Percentiles rank a stretch among this genome's conserved stretches.
Evolutionary conservation across 2,113 vertebrate species (phyloP).

Genomic region (Argyrosomus japonicus): DNA sequence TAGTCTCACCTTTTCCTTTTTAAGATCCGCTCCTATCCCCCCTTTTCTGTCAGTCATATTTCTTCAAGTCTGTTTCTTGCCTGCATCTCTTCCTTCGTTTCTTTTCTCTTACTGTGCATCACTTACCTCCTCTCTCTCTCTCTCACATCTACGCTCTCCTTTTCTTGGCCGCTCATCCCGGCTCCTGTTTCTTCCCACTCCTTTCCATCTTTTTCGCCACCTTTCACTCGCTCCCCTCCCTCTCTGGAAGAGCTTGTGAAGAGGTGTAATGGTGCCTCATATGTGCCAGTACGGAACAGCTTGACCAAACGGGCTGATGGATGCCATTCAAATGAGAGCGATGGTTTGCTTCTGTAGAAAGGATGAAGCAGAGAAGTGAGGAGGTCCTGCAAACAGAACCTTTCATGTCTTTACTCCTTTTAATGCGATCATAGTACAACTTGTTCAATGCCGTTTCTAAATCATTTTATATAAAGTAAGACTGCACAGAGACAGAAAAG

Average conservation of each 20-base stretch:
- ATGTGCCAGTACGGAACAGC: slow-evolving; percentile 6
- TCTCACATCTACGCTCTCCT: background rate
- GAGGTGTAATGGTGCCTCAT: background rate
- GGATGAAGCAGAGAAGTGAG: background rate
- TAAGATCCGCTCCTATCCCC: background rate
- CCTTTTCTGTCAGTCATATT: background rate
- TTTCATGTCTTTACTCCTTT: background rate
- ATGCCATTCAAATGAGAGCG: background rate
- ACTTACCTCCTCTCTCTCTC: background rate
- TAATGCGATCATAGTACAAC: background rate
- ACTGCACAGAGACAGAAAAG: background rate
- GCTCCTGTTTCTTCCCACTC: background rate
- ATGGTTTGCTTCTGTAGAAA: background rate
- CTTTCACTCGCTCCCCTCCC: background rate
- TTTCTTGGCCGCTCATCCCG: background rate
- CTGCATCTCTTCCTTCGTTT: background rate
- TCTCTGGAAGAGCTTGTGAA: background rate
- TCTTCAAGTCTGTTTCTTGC: background rate
- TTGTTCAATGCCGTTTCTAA: background rate
- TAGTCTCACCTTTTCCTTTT: slow-evolving; percentile 9
- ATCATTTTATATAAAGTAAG: background rate
- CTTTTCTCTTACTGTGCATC: background rate
- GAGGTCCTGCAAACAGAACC: background rate
- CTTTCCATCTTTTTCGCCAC: background rate
- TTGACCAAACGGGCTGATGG: slow-evolving; percentile 17